Evolutionary conservation across 1,140 invertebrate genomes (phyloP).

Genomic region (Anastatus disparis): DNA sequence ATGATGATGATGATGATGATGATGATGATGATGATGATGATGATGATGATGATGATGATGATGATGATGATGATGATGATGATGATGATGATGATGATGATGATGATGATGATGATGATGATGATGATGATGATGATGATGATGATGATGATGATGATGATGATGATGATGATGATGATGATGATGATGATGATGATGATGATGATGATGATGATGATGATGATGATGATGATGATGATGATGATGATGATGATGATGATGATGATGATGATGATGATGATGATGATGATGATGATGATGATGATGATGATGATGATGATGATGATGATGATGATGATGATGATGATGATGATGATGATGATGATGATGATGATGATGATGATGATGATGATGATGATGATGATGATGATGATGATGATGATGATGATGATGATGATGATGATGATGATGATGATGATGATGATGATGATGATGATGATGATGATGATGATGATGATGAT

Average conservation of each 20-base stretch:
- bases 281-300: neutral
- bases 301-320: neutral
- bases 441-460: neutral
- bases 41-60: neutral
- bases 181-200: neutral
- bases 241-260: neutral
- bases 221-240: neutral
- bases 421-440: neutral
- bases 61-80: neutral
- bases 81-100: neutral
- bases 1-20: neutral
- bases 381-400: neutral
- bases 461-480: no score
- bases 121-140: neutral
- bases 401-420: neutral
- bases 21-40: neutral
- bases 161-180: neutral
- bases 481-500: no score
- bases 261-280: neutral
- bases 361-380: neutral
- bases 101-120: neutral
- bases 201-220: neutral
- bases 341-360: neutral
- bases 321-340: neutral
- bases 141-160: neutral